Conservation (phyloP, 2,797 vertebrate species). For the Hydrocynus forskahlii region DNA sequence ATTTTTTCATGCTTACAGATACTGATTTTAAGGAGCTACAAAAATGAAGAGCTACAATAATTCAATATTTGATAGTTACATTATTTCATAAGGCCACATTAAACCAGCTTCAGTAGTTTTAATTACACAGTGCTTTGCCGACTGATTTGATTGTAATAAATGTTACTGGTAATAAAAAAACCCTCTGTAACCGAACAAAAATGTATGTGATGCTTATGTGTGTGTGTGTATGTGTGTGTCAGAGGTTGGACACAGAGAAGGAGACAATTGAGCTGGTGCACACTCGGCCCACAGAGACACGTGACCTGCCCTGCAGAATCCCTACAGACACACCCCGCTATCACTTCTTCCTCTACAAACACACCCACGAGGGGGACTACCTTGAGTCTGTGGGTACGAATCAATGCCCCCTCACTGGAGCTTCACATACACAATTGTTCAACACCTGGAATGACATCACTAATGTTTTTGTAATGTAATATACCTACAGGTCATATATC, state of each 20-base stretch:
- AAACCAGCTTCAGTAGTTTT: background rate
- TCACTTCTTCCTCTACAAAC: conserved; percentile 97
- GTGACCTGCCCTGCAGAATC: conserved; percentile 87
- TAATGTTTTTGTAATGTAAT: too few species aligned
- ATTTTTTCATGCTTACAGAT: too few species aligned
- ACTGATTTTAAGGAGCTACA: background rate
- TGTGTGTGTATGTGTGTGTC: background rate
- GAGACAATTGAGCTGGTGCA: conserved; percentile 96
- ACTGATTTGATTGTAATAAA: background rate
- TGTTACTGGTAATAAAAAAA: too few species aligned
- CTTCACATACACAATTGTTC: background rate
- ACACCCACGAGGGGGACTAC: conserved; percentile 92
- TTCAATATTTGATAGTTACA: background rate
- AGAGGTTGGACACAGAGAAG: conserved; percentile 88
- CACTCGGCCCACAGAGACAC: conserved; percentile 86
- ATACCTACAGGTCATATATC: too few species aligned
- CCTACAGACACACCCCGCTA: conserved; percentile 94
- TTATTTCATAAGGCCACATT: background rate
- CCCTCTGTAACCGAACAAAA: too few species aligned
- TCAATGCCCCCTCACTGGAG: conserved; percentile 7
- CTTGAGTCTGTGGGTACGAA: conserved; percentile 92
- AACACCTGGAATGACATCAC: background rate
- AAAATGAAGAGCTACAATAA: too few species aligned
- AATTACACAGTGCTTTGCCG: background rate
- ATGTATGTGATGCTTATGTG: too few species aligned